Base-by-base conservation (phyloP, 2,888 invertebrate species). In the Tetanocera ferruginea region DNA sequence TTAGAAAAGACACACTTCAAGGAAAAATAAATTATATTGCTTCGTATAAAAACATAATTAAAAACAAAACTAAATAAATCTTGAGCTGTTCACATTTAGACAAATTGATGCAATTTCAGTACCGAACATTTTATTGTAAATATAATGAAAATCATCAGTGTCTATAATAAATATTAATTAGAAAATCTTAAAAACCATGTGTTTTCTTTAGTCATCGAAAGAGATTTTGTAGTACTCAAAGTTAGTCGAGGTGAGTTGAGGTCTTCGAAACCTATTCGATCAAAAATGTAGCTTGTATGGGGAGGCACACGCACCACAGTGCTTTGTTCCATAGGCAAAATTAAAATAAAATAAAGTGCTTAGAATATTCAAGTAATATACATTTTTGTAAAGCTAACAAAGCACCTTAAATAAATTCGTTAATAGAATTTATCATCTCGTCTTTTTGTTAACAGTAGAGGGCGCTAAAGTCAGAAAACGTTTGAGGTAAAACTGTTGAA, bases 81-180 rank as follows among this genome's bases (percentile, higher is more conserved):
- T 69, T 69, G 25, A 51, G 51, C 69, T 51, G 28, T 28, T 69
- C 28, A 51, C 14, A 25, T 51, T 28, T 11, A 23, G 69, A 49
- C 49, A 69, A 49, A 51, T 49, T 69, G 23, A 69, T 51, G 25
- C 49, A 51, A 23, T 69, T 49, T n/a, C 51, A 69, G 69, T 51
- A 19, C 51, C 69, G 69, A 69, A 51, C 69, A 51, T 69, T 69
- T 69, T 23, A 49, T 69, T 69, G 69, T 69, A 69, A 23, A 69
- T 69, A 69, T 69, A 49, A 51, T 49, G 25, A 49, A 69, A 17
- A 69, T 69, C 69, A 49, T 69, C 49, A 51, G 69, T 69, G 69
- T 69, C 69, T 69, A 69, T 69, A 49, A 69, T 64, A 69, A 69
- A 49, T 69, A 69, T 28, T 25, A 49, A 52, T 49, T 69, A 69